Conservation (phyloP, 2,113 vertebrate genomes). For the Falco punctatus region DNA sequence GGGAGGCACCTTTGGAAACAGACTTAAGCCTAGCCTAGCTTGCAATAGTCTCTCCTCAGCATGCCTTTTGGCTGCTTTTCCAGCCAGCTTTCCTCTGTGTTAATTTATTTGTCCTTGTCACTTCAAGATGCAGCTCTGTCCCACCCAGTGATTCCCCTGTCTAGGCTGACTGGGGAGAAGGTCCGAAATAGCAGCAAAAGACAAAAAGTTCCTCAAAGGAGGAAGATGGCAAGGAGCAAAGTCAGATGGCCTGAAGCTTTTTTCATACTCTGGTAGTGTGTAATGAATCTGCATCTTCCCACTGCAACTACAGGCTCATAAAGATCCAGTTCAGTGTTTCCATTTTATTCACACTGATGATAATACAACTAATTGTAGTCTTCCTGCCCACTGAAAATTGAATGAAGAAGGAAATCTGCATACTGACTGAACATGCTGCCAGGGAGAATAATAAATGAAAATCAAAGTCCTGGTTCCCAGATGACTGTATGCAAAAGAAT, state of each 20-base stretch:
- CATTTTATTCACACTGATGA: slow-evolving; percentile 34
- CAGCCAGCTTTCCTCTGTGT: background rate
- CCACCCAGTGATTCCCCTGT: background rate
- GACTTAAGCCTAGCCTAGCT: background rate
- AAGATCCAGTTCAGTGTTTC: slow-evolving; percentile 28
- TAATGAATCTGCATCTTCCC: background rate
- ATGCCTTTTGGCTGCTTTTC: background rate
- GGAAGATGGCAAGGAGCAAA: background rate
- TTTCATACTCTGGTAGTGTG: background rate
- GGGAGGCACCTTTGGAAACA: background rate
- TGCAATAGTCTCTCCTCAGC: background rate
- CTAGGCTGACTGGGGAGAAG: background rate
- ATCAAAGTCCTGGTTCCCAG: slow-evolving; percentile 37
- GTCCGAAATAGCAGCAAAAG: background rate
- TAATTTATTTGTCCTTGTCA: background rate
- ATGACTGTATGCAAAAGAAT: slow-evolving; percentile 40
- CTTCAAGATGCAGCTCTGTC: background rate
- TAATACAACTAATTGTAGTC: slow-evolving; percentile 63
- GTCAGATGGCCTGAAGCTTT: background rate
- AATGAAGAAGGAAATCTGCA: slow-evolving; percentile 56
- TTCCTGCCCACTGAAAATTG: slow-evolving; percentile 53
- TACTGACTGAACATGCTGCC: slow-evolving; percentile 49
- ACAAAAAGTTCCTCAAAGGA: background rate
- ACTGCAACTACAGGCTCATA: background rate
- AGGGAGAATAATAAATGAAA: slow-evolving; percentile 60